A percentile compares a stretch with the other conserved stretches of the same genome.
These are phyloP conservation scores for Coracopsis vasa DNA, from an alignment of 2,113 vertebrate genomes.

Conservation along the genomic window DNA sequence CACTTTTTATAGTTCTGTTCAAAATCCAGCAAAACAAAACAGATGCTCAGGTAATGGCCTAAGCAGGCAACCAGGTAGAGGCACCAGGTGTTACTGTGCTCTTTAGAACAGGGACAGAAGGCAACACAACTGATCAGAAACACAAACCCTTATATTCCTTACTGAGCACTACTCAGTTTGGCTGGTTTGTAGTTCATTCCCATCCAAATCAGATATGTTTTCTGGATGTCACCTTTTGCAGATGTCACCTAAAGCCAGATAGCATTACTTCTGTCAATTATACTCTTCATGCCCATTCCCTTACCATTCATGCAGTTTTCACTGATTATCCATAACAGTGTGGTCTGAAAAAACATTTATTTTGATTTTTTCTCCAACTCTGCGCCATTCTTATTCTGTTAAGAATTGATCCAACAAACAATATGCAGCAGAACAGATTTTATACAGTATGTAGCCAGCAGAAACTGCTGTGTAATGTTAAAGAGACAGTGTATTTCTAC, in stretches of 20 bases:
- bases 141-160: background rate
- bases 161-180: background rate
- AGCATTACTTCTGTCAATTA: background rate
- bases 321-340: background rate
- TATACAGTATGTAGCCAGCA: background rate
- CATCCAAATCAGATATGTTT: background rate
- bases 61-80: background rate
- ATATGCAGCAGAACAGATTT: background rate
- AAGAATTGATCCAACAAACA: background rate
- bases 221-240: background rate
- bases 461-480: background rate
- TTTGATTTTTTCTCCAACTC: background rate
- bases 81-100: background rate
- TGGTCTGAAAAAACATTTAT: background rate
- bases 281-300: background rate
- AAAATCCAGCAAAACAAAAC: background rate
- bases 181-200: background rate
- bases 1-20: background rate
- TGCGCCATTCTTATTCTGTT: background rate
- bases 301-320: background rate
- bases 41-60: background rate
- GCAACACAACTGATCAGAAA: background rate
- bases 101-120: background rate
- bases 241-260: background rate
- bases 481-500: background rate